A percentile compares a stretch with the other conserved stretches of the same genome.
These are phyloP conservation scores for Drosophila hawaiiensis DNA, from an alignment of 2,888 invertebrate species.

Conservation along the genomic window DNA sequence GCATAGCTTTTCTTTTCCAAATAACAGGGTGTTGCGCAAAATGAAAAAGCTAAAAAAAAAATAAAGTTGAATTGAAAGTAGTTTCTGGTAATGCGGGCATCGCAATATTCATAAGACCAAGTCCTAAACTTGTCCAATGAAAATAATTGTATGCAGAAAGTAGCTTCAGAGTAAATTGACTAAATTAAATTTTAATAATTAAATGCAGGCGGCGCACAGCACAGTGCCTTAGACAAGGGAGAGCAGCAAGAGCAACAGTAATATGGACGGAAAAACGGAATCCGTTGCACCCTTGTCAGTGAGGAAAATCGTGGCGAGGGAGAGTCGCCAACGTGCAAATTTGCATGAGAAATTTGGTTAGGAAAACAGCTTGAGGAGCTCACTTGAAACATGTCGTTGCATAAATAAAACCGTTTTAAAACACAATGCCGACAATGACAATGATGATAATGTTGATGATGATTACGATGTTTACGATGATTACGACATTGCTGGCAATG, in stretches of 20 bases:
- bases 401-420: slow-evolving; percentile 77
- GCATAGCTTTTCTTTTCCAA: background rate
- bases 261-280: background rate
- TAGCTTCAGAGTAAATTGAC: slow-evolving; percentile 59
- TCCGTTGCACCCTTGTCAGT: background rate
- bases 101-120: slow-evolving; percentile 53
- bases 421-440: slow-evolving; percentile 47
- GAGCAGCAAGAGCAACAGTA: slow-evolving; percentile 8
- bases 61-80: slow-evolving; percentile 38
- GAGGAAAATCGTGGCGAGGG: background rate
- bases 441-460: slow-evolving; percentile 34
- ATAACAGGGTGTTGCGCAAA: background rate
- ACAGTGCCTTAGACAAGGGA: background rate
- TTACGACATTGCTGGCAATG: background rate
- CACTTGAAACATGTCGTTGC: slow-evolving; percentile 73
- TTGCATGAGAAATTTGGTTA: slow-evolving; percentile 77
- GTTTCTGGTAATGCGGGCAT: slow-evolving; percentile 48
- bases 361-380: slow-evolving; percentile 67
- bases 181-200: slow-evolving; percentile 80
- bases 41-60: background rate
- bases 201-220: slow-evolving; percentile 58
- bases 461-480: slow-evolving; percentile 16
- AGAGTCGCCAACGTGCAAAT: slow-evolving; percentile 64
- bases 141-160: slow-evolving; percentile 31
- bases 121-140: slow-evolving; percentile 50